phyloP scores from a whole-genome alignment of 2,888 invertebrate species.

The Xestia rhomboidea region DNA sequence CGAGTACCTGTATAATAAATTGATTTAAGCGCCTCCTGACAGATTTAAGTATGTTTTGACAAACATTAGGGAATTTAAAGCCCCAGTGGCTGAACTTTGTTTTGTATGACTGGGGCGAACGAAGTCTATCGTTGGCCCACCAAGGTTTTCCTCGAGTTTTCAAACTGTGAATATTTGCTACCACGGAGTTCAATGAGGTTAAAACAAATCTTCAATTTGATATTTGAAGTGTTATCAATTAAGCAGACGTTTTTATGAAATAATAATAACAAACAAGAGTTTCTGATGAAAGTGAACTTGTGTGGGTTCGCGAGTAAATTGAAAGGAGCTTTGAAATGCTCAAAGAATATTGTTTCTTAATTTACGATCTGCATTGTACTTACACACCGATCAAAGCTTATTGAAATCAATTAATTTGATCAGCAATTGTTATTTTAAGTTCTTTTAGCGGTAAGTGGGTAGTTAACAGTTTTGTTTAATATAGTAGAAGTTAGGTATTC shows the following conservation, averaged over 20 bases:
- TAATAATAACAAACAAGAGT: constrained; percentile 24
- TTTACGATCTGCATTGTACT: constrained; percentile 40
- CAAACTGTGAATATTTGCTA: constrained; percentile 68
- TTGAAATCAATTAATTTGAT: constrained; percentile 44
- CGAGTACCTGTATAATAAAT: constrained; percentile 89
- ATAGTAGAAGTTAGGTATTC: no score
- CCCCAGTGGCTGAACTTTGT: constrained; percentile 85
- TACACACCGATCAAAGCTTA: constrained; percentile 29
- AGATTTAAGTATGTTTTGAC: constrained; percentile 89
- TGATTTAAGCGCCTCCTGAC: constrained; percentile 89
- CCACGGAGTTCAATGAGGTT: constrained; percentile 41
- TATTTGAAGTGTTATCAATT: constrained; percentile 46
- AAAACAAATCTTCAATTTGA: constrained; percentile 40
- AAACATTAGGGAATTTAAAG: constrained; percentile 88
- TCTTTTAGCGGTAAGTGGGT: not conserved
- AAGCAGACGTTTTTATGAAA: constrained; percentile 22
- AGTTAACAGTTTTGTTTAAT: constrained; percentile 7
- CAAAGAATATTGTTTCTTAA: constrained; percentile 46
- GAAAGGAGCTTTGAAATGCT: constrained; percentile 40
- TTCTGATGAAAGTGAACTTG: constrained; percentile 27
- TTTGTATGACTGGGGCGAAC: constrained; percentile 73
- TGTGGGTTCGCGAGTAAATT: constrained; percentile 10
- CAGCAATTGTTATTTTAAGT: constrained; percentile 5
- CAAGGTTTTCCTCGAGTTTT: constrained; percentile 77
- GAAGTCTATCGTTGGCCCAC: constrained; percentile 75